These are phyloP conservation scores for Tinamus major DNA, from an alignment of 2,797 vertebrate genomes.

Conservation along the genomic window DNA sequence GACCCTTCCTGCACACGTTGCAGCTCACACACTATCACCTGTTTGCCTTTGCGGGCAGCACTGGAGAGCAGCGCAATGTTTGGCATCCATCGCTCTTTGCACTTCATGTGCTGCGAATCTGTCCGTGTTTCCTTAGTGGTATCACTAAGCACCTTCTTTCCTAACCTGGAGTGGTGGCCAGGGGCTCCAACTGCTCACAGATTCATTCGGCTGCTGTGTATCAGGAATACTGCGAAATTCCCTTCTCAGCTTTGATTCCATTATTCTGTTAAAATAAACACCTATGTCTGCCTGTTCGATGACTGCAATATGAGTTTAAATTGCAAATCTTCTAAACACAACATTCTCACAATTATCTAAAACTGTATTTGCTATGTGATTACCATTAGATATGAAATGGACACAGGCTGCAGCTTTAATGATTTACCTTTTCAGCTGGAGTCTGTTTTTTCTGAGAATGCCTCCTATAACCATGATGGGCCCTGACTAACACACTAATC, in stretches of 20 bases:
- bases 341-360: not conserved
- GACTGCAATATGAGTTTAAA: not conserved
- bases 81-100: not conserved
- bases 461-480: not conserved
- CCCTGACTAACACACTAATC: not conserved
- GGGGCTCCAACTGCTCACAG: not conserved
- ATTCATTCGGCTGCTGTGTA: not conserved
- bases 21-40: not conserved
- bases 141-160: not conserved
- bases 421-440: not conserved
- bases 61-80: not conserved
- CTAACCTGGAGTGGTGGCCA: not conserved
- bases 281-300: not conserved
- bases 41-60: not conserved
- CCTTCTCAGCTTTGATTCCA: not conserved
- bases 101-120: not conserved
- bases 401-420: slow-evolving; percentile 3
- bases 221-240: not conserved
- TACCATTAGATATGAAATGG: not conserved
- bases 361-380: not conserved
- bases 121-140: not conserved
- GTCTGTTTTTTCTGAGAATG: not conserved
- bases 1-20: rapidly evolving
- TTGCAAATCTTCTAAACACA: not conserved
- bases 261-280: not conserved